Conservation (phyloP, 2,797 vertebrate genomes). For the Triplophysa bombifrons region DNA sequence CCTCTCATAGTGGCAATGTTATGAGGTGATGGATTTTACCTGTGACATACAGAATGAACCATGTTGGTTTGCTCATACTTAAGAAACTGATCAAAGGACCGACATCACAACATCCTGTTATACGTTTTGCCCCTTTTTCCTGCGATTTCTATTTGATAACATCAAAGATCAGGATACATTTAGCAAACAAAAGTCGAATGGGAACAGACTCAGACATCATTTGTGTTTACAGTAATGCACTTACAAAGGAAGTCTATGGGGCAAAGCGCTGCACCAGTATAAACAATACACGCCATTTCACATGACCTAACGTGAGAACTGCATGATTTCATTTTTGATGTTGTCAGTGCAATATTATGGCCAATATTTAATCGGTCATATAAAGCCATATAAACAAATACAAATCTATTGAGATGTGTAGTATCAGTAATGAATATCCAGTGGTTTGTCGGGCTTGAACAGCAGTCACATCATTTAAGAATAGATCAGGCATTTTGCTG, state of each 20-base stretch:
- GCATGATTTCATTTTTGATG: neutral
- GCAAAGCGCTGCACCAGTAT: neutral
- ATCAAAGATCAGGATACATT: conserved; percentile 6
- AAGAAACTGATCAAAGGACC: neutral
- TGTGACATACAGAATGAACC: neutral
- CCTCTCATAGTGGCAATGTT: neutral
- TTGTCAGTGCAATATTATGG: neutral
- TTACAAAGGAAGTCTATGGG: neutral
- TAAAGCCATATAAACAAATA: neutral
- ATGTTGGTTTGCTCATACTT: neutral
- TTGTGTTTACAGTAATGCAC: conserved; percentile 9
- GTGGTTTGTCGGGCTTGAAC: neutral
- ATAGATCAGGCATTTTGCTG: neutral
- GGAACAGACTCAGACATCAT: neutral
- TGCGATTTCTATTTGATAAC: neutral
- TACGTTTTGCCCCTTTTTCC: neutral
- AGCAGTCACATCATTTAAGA: neutral
- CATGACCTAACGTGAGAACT: neutral
- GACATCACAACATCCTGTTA: neutral
- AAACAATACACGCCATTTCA: neutral
- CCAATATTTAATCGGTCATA: neutral
- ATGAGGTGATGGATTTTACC: neutral
- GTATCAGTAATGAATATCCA: neutral
- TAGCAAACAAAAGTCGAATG: neutral
- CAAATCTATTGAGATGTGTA: neutral